A percentile compares a stretch with the other conserved stretches of the same genome.
Evolutionary conservation across 2,797 vertebrate species (phyloP).

Genomic region (Anguilla megastoma): DNA sequence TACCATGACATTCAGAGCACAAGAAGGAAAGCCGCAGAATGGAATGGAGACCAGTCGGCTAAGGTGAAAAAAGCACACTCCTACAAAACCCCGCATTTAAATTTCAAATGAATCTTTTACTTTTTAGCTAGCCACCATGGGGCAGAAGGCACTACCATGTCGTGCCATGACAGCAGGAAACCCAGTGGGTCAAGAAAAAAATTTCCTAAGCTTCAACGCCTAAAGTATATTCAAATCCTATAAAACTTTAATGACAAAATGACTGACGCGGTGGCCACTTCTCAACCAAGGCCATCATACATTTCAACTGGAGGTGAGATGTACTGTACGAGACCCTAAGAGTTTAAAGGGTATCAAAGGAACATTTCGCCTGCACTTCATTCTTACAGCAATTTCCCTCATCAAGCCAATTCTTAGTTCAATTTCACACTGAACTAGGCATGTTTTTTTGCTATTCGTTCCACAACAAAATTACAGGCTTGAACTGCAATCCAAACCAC

Average conservation of each 20-base stretch:
- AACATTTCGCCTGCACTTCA: background rate
- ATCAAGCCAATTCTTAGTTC: background rate
- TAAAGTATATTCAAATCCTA: background rate
- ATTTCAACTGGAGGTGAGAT: background rate
- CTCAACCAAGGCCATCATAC: background rate
- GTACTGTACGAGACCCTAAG: background rate
- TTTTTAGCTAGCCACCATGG: background rate
- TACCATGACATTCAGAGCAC: background rate
- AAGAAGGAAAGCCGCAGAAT: background rate
- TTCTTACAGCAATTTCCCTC: background rate
- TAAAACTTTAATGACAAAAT: background rate
- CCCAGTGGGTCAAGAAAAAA: background rate
- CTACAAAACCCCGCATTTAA: background rate
- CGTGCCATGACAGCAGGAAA: background rate
- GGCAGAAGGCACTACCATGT: background rate
- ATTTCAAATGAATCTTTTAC: background rate
- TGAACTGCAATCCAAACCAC: background rate
- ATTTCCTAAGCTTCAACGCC: background rate
- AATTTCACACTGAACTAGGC: background rate
- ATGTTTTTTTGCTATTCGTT: background rate
- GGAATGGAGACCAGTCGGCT: background rate
- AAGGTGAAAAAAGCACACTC: background rate
- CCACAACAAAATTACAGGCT: background rate
- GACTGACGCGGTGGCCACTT: background rate
- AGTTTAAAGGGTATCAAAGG: background rate